Base-by-base conservation (phyloP, 1,140 invertebrate species). In the Monomorium pharaonis region DNA sequence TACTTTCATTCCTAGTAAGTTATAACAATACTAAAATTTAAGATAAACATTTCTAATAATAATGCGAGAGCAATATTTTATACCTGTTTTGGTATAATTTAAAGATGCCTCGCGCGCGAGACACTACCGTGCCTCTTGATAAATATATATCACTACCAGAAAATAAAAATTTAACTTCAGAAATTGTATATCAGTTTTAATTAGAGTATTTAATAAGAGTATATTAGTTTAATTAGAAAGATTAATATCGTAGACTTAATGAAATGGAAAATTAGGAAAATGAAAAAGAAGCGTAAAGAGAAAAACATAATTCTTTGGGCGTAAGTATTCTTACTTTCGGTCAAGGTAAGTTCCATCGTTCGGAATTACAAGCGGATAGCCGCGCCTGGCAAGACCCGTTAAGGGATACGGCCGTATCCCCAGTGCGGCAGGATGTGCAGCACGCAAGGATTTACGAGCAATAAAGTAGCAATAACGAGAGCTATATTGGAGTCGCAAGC, bases 381-480 rank as follows among this genome's bases (percentile, higher is more conserved):
- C 37, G 51, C 30, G 65, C 37, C 56, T 58, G 62, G 58, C 30
- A 67, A 65, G 89, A 75, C 24, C 84, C 84, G 84, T 90, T 88
- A 90, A 90, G 75, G 58, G 86, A 88, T 80, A 87, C 75, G 75
- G 47, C 75, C 89, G 76, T 90, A 72, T 89, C 74, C 88, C 86
- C 49, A n/a, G 72, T 78, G 84, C 47, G 72, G 74, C 65, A 60
- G 78, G 80, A 89, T 76, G 49, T 49, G 75, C 90, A 86, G 83
- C 85, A 84, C 81, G 69, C 56, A 62, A 90, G 86, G 92, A 94
- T 94, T 94, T 94, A 93, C 90, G 93, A 91, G 89, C 93, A 92
- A 94, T 94, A 94, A 94, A 94, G 91, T 93, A 93, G 92, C 93
- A 93, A 93, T 93, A 94, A 93, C 93, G 93, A 94, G 90, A 89